These are phyloP conservation scores for Plumapathes pennacea DNA, from an alignment of 92 coral and sea anemone species.

Conservation along the genomic window DNA sequence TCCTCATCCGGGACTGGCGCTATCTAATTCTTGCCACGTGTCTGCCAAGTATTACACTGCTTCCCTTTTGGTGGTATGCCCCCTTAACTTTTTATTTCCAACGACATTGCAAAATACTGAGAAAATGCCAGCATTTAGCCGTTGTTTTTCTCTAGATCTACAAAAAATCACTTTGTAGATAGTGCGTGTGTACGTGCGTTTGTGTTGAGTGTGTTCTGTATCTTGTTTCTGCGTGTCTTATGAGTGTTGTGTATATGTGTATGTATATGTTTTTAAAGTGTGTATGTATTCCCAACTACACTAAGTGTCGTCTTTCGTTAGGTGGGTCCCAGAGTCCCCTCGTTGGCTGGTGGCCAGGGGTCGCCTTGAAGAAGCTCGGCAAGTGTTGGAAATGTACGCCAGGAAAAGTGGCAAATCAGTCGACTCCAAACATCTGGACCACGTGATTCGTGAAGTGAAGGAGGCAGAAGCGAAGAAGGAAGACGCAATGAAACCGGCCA, in stretches of 20 bases:
- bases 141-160: no score
- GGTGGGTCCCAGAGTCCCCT: conserved; percentile 78
- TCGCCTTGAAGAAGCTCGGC: conserved; percentile 66
- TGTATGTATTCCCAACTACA: background rate
- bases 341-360: conserved; percentile 79
- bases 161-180: no score
- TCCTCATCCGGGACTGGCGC: conserved; percentile 71
- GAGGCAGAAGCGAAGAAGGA: conserved; percentile 40
- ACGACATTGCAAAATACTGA: no score
- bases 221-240: no score
- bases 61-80: conserved; percentile 66
- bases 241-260: no score
- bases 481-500: conserved; percentile 5
- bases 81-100: background rate
- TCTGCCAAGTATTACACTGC: conserved; percentile 45
- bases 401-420: conserved; percentile 55
- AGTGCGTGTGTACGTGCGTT: no score
- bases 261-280: background rate
- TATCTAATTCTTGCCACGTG: conserved; percentile 59
- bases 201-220: background rate
- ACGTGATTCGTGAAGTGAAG: conserved; percentile 48
- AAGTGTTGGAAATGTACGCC: conserved; percentile 52
- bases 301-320: background rate
- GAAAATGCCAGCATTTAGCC: no score
- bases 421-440: conserved; percentile 32